These are phyloP conservation scores for Eupithecia dodoneata DNA, from an alignment of 2,888 invertebrate genomes.

Conservation along the genomic window DNA sequence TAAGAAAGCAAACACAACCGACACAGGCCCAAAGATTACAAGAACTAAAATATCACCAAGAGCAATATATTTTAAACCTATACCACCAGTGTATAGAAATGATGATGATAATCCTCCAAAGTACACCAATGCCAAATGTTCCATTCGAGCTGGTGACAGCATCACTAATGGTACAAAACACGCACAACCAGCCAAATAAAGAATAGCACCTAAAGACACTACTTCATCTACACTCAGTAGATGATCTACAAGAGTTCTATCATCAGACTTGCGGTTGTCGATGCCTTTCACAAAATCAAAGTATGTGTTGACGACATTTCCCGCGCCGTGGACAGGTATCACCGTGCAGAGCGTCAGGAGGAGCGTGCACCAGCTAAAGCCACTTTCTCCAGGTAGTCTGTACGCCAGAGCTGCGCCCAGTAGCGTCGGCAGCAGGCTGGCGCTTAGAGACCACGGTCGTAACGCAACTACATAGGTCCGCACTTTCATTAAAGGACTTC, in stretches of 20 bases:
- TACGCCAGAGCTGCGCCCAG: conserved; percentile 95
- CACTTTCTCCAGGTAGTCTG: conserved; percentile 89
- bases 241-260: conserved; percentile 97
- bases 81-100: conserved; percentile 98
- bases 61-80: conserved; percentile 97
- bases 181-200: conserved; percentile 94
- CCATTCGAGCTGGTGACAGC: conserved; percentile 96
- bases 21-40: conserved; percentile 96
- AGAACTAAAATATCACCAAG: conserved; percentile 96
- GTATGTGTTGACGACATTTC: conserved; percentile 98
- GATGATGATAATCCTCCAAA: conserved; percentile 98
- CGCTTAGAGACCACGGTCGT: conserved; percentile 97
- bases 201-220: conserved; percentile 93
- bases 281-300: conserved; percentile 97
- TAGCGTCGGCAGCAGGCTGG: conserved; percentile 95
- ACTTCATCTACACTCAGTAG: conserved; percentile 89
- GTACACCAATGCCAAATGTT: conserved; percentile 96
- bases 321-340: conserved; percentile 96
- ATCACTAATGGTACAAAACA: conserved; percentile 91
- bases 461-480: conserved; percentile 95
- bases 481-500: conserved; percentile 91
- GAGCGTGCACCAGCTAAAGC: conserved; percentile 91
- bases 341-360: conserved; percentile 93
- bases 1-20: conserved; percentile 96
- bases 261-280: conserved; percentile 96